phyloP scores from a whole-genome alignment of 1,140 invertebrate genomes.

The Drosophila tsacasi region DNA sequence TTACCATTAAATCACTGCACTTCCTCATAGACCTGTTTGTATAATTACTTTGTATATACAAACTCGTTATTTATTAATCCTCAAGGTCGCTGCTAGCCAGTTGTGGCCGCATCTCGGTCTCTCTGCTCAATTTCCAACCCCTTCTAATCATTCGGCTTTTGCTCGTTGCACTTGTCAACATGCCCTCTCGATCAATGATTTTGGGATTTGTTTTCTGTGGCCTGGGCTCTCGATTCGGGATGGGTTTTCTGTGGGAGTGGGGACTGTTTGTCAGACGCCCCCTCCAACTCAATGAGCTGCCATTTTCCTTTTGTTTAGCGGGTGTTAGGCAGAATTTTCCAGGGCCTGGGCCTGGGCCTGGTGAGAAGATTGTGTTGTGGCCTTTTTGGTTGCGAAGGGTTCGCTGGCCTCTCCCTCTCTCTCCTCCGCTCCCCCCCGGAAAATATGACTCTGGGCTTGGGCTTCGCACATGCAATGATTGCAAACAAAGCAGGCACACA shows the following conservation, averaged over 20 bases:
- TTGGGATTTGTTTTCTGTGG: conserved; percentile 50
- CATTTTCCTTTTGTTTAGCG: conserved; percentile 70
- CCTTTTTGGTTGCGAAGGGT: conserved; percentile 78
- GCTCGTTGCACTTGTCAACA: conserved; percentile 45
- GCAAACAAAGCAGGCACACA: conserved; percentile 59
- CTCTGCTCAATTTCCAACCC: not conserved
- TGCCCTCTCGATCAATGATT: conserved; percentile 48
- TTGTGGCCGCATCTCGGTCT: conserved; percentile 1
- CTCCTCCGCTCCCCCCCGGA: not conserved
- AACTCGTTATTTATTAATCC: conserved; percentile 9
- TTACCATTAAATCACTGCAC: not conserved
- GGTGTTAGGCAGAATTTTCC: conserved; percentile 33
- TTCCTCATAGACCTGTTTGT: conserved; percentile 5
- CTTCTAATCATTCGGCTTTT: conserved; percentile 11
- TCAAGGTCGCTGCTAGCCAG: conserved; percentile 3
- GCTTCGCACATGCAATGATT: conserved; percentile 61
- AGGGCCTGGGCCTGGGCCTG: conserved; percentile 11
- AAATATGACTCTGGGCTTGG: conserved; percentile 25
- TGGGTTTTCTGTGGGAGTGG: conserved; percentile 8
- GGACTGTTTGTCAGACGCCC: conserved; percentile 3
- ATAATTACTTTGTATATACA: not conserved
- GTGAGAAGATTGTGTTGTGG: conserved; percentile 80
- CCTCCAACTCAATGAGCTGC: conserved; percentile 72
- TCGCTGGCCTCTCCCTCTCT: not conserved
- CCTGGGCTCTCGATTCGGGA: conserved; percentile 43